Base-by-base conservation (phyloP, 1,140 invertebrate genomes). In the Drosophila trapezifrons region DNA sequence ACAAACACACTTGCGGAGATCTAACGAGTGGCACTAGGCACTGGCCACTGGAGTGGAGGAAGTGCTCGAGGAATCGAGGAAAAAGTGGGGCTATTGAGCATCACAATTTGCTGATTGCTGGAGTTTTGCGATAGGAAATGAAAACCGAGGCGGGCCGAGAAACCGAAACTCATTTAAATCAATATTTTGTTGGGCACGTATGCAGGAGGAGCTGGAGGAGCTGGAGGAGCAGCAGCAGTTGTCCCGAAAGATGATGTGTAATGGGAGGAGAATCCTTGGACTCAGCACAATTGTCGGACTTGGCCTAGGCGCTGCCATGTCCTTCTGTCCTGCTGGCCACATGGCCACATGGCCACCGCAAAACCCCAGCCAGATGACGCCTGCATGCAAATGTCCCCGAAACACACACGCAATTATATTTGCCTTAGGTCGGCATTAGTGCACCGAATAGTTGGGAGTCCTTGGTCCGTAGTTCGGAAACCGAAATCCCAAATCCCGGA, bases 151-250 rank as follows among this genome's bases (percentile, higher is more conserved):
- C 35, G n/a, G 27, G 20, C 58, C 46, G 29, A 60, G 49, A 64
- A 87, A 87, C 83, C 85, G 85, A 89, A 89, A 89, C 85, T 89
- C 84, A 89, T 89, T 89, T 89, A 89, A 89, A 89, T 89, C 84
- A 89, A 89, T 89, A 89, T 89, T 89, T 89, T 89, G 84, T 78
- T 89, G 80, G 80, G 84, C 84, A 87, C 84, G 83, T 87, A 83
- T 83, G 69, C 77, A 84, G 51, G 29, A 35, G 17, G 49, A 32
- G 47, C 10, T 7, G 25, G 46, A 17, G 38, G 7, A 17, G 40
- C n/a, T 18, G n/a, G n/a, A n/a, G 45, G 7, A 52, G 58, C 18
- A 43, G 47, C 46, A 66, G 40, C 59, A 80, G 46, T 65, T 46
- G 62, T 57, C 45, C 43, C 35, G 13, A 42, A 74, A 38, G 45